Evolutionary conservation across 37 sponge, comb jelly and placozoan species (phyloP).

Genomic region (Bolinopsis microptera): DNA sequence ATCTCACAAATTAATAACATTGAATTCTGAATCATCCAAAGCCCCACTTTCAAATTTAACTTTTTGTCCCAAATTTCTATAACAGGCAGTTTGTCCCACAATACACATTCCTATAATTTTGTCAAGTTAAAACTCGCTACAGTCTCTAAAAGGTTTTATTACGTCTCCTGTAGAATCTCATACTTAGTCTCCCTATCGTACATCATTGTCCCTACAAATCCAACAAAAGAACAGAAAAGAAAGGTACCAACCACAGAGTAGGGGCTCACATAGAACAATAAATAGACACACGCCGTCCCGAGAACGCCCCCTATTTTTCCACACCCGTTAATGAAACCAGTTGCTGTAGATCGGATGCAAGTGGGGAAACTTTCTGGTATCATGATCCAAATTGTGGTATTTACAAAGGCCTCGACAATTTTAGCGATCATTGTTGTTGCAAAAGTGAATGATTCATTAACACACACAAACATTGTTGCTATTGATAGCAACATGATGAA

Average conservation of each 20-base stretch:
- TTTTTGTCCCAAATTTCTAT: too few relatives aligned
- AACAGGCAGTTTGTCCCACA: too few relatives aligned
- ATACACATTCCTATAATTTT: too few relatives aligned
- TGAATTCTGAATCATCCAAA: too few relatives aligned
- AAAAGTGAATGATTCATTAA: background rate
- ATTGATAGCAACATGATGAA: background rate
- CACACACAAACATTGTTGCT: background rate
- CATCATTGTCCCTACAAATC: background rate
- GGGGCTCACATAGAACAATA: background rate
- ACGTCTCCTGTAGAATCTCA: background rate
- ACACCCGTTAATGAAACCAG: conserved; percentile 10
- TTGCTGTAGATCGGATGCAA: background rate
- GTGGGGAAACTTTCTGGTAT: conserved; percentile 14
- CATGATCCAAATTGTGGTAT: background rate
- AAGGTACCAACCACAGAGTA: background rate
- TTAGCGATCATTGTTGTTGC: background rate
- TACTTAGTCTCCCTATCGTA: background rate
- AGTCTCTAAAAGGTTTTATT: too few relatives aligned
- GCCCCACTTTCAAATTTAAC: too few relatives aligned
- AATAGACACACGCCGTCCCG: background rate
- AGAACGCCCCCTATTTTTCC: background rate
- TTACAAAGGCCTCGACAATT: background rate
- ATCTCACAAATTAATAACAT: too few relatives aligned
- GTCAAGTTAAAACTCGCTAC: too few relatives aligned
- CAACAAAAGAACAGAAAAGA: background rate